Conservation (phyloP, 2,113 vertebrate species). For the Pandion haliaetus region DNA sequence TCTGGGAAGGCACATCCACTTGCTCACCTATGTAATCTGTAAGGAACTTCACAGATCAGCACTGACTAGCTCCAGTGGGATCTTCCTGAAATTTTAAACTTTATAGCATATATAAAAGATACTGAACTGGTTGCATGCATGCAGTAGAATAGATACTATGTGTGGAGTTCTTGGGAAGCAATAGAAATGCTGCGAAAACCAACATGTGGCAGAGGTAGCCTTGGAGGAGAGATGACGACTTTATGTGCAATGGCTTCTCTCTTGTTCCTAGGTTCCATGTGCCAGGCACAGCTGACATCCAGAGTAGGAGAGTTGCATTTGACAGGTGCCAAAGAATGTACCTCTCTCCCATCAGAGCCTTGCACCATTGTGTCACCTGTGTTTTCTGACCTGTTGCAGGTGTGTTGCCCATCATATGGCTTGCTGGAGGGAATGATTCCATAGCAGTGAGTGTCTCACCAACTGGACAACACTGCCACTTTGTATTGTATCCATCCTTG, state of each 20-base stretch:
- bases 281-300: neutral
- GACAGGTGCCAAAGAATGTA: neutral
- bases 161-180: neutral
- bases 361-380: neutral
- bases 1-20: neutral
- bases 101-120: neutral
- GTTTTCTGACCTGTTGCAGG: neutral
- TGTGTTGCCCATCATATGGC: rapidly evolving
- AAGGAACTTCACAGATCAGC: neutral
- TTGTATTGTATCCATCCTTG: neutral
- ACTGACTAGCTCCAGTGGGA: neutral
- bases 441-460: neutral
- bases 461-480: rapidly evolving
- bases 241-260: neutral
- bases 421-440: neutral
- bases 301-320: neutral
- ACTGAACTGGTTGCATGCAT: neutral
- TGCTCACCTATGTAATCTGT: neutral
- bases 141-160: neutral
- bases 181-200: neutral
- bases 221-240: neutral
- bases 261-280: rapidly evolving
- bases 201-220: neutral
- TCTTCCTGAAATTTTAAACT: neutral
- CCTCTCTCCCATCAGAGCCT: neutral